A percentile compares a stretch with the other conserved stretches of the same genome.
These are phyloP conservation scores for Oikopleura dioica DNA, from an alignment of 23 tunicate species.

Conservation along the genomic window DNA sequence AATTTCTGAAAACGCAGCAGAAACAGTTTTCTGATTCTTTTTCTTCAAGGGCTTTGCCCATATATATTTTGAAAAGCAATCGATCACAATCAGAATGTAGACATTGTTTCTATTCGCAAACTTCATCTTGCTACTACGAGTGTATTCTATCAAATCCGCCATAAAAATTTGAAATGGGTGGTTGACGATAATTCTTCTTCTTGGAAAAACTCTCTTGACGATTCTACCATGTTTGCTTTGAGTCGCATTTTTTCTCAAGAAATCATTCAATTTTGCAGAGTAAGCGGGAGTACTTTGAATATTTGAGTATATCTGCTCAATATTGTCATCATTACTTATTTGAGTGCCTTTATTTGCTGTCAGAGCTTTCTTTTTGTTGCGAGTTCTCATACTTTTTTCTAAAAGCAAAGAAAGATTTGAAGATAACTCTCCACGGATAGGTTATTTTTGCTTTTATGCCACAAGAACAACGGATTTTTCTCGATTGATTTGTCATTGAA, in stretches of 20 bases:
- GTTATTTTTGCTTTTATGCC: too few species aligned
- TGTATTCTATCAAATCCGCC: background rate
- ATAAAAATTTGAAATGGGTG: background rate
- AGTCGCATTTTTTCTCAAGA: background rate
- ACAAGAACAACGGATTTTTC: too few species aligned
- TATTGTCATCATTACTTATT: too few species aligned
- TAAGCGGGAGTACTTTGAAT: background rate
- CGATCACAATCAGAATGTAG: slow-evolving; percentile 1
- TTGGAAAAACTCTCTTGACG: background rate
- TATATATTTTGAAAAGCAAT: background rate
- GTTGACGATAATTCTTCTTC: background rate
- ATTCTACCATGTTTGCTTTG: background rate
- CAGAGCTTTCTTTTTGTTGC: too few species aligned
- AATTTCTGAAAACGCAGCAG: background rate
- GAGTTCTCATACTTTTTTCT: too few species aligned
- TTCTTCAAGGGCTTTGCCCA: slow-evolving; percentile 9
- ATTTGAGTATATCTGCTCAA: too few species aligned
- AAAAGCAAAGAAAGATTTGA: too few species aligned
- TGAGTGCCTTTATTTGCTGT: too few species aligned
- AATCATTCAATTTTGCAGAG: background rate
- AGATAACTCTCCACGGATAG: too few species aligned
- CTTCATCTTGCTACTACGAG: background rate
- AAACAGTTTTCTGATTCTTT: background rate
- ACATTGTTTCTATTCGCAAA: background rate
- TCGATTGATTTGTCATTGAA: too few species aligned